Percentiles rank a stretch among this genome's conserved stretches.
Evolutionary conservation across 2,888 invertebrate species (phyloP).

Genomic region (Cataglyphis altisquamis): DNA sequence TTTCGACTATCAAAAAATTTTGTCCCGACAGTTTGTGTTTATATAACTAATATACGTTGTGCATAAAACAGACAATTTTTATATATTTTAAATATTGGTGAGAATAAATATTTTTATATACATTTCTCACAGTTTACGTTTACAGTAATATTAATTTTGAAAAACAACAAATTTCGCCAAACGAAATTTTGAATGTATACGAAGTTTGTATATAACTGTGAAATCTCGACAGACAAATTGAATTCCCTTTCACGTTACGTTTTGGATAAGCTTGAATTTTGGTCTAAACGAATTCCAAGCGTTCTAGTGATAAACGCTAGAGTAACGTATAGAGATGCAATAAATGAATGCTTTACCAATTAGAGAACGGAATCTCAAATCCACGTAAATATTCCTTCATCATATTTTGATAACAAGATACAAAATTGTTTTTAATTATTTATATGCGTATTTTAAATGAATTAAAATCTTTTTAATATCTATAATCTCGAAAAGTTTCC

Average conservation of each 20-base stretch:
- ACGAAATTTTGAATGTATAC: slow-evolving; percentile 10
- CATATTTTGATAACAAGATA: not conserved
- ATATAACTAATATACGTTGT: not conserved
- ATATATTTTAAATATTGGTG: slow-evolving; percentile 2
- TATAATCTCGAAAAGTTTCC: not conserved
- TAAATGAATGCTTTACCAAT: slow-evolving; percentile 21
- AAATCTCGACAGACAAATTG: slow-evolving; percentile 10
- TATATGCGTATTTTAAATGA: not conserved
- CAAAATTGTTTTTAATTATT: not conserved
- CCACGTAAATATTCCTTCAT: not conserved
- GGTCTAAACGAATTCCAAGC: slow-evolving; percentile 36
- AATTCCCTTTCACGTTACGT: slow-evolving; percentile 22
- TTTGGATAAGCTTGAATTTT: slow-evolving; percentile 31
- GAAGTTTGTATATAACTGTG: not conserved
- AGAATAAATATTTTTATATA: slow-evolving; percentile 21
- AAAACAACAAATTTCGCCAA: slow-evolving; percentile 1
- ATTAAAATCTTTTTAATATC: not conserved
- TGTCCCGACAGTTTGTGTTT: not conserved
- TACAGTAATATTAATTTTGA: slow-evolving; percentile 4
- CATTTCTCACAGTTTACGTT: not conserved
- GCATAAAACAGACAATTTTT: not conserved
- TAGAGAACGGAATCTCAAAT: slow-evolving; percentile 8
- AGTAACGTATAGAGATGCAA: not conserved
- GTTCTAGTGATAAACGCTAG: not conserved
- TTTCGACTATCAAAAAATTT: not conserved